Base-by-base conservation (phyloP, 2,797 vertebrate species). In the Poecilia wingei region DNA sequence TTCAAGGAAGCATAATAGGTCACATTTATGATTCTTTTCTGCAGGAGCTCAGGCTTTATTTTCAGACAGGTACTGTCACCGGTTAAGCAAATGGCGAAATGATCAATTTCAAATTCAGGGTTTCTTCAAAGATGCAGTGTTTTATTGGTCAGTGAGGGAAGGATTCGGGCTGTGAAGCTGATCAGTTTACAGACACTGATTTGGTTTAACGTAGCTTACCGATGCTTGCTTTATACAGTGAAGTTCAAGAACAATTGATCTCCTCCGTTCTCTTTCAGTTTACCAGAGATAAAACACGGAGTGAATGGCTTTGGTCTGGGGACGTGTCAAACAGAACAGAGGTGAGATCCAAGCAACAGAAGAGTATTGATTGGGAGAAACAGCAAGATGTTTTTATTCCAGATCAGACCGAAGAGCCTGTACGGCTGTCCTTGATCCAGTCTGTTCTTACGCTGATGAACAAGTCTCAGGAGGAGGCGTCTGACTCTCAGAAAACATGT, bases 361-460 rank as follows among this genome's bases (percentile, higher is more conserved):
- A 85, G 75, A 88, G 88, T 92, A 93, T 90, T 86, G 84, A 93
- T 89, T 47, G 49, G 79, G 71, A 73, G 75, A 83, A 90, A 92
- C 47, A 33, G 78, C 28, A 72, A 84, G 74, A 76, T 86, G 49
- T 84, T 88, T 68, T 82, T 57, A 70, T 77, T 86, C 22, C 47
- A 36, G 69, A 87, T 87, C 83, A 84, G 72, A 78, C 75, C 45
- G 74, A 77, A 31, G 69, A 76, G 81, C 82, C 77, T 75, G 18
- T 64, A 73, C 74, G 55, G 18, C 66, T 49, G 79, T 79, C 47
- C 86, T 84, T 80, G 46, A 86, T 86, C 84, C 77, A 16, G 45
- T 75, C 76, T 79, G 59, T 68, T 84, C 43, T 81, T 61, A 59
- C 77, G 74, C 81, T 84, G 79, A 87, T 82, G 55, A 83, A 43